Percentiles rank a stretch among this genome's conserved stretches.
Evolutionary conservation across 2,797 vertebrate genomes (phyloP).

Genomic region (Menidia menidia): DNA sequence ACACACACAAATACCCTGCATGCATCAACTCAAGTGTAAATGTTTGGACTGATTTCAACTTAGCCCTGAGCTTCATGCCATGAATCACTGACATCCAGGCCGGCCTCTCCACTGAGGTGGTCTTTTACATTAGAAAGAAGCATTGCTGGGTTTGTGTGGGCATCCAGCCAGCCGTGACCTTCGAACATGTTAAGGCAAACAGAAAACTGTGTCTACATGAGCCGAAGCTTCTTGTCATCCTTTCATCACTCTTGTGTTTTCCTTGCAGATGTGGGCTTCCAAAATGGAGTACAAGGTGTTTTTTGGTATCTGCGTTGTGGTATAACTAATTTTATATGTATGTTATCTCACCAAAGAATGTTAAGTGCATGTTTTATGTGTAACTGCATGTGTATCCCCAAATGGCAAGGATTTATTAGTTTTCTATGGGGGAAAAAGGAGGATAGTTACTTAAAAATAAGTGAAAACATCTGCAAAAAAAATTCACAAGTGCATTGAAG

Average conservation of each 20-base stretch:
- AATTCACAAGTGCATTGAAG: too few relatives aligned
- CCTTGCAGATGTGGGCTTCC: neutral
- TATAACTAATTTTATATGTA: neutral
- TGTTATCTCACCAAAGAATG: neutral
- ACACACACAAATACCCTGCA: constrained; percentile 22
- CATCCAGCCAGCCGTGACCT: constrained; percentile 53
- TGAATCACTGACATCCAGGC: constrained; percentile 50
- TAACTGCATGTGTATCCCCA: neutral
- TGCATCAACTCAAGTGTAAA: constrained; percentile 53
- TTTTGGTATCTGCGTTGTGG: neutral
- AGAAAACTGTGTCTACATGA: constrained; percentile 45
- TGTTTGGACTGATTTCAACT: constrained; percentile 61
- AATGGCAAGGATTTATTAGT: too few relatives aligned
- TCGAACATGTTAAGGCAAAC: constrained; percentile 52
- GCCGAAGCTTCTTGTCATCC: constrained; percentile 34
- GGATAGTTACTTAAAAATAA: too few relatives aligned
- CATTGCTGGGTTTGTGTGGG: constrained; percentile 57
- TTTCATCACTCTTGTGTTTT: neutral
- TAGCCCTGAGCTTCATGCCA: constrained; percentile 33
- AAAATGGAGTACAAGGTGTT: neutral
- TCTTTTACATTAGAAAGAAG: constrained; percentile 34
- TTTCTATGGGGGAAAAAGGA: too few relatives aligned
- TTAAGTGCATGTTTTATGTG: neutral
- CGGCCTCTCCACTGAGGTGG: constrained; percentile 52
- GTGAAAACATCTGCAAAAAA: too few relatives aligned